Conservation (phyloP, 92 coral and sea anemone species). For the Meandrina meandrites region DNA sequence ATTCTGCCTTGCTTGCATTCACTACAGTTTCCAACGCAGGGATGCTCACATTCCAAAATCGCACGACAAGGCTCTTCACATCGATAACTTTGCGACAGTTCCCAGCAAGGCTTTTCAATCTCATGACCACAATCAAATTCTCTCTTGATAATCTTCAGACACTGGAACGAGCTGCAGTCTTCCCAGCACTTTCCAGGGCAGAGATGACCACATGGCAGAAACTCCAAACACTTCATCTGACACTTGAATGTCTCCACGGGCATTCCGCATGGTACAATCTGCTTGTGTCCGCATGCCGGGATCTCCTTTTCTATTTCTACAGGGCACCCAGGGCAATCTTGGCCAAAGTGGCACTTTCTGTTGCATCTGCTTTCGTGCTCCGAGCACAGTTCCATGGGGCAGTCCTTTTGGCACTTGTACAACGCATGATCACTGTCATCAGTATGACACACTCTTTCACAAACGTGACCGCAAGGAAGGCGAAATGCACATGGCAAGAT, state of each 20-base stretch:
- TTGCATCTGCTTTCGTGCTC: conserved; percentile 65
- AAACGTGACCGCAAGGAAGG: conserved; percentile 85
- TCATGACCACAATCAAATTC: conserved; percentile 74
- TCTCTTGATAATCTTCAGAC: conserved; percentile 60
- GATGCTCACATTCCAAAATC: conserved; percentile 71
- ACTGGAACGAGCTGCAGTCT: conserved; percentile 51
- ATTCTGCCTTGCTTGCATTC: conserved; percentile 83
- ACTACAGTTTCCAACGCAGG: conserved; percentile 79
- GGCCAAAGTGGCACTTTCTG: conserved; percentile 68
- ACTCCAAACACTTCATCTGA: conserved; percentile 36
- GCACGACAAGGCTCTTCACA: conserved; percentile 79
- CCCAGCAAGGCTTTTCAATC: conserved; percentile 59
- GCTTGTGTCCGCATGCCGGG: conserved; percentile 70
- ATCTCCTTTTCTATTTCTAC: conserved; percentile 54
- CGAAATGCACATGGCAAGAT: conserved; percentile 75
- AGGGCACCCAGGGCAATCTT: conserved; percentile 64
- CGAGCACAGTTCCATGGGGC: conserved; percentile 62
- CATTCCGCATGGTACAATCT: conserved; percentile 70
- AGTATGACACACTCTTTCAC: conserved; percentile 86
- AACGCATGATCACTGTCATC: conserved; percentile 69
- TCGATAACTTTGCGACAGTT: conserved; percentile 37
- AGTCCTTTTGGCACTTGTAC: conserved; percentile 72
- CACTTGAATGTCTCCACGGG: conserved; percentile 61
- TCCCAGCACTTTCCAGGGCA: conserved; percentile 80
- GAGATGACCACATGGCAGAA: conserved; percentile 50